phyloP scores from a whole-genome alignment of 2,113 vertebrate genomes.

The Amblyopsis rosae region DNA sequence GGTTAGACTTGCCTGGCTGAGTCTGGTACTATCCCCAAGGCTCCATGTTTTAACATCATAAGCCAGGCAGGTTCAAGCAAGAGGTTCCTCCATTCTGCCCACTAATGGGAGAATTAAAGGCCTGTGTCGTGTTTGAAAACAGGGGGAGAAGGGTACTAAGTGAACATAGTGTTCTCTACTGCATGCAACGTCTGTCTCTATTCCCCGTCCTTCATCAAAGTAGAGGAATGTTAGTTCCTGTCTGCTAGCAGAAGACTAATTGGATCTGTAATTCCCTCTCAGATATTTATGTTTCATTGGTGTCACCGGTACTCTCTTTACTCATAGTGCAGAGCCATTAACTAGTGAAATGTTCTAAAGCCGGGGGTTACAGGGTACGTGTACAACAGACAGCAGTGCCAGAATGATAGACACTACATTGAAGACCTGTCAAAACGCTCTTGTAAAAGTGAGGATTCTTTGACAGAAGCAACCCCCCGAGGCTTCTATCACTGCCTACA shows the following conservation, averaged over 20 bases:
- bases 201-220: constrained; percentile 38
- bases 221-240: constrained; percentile 28
- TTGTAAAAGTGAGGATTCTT: neutral
- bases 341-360: too few species aligned
- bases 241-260: constrained; percentile 53
- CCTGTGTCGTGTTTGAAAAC: constrained; percentile 31
- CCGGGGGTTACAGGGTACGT: neutral
- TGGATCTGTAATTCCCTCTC: constrained; percentile 55
- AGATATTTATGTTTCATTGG: constrained; percentile 15
- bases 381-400: neutral
- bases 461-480: neutral
- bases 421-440: neutral
- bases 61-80: constrained; percentile 47
- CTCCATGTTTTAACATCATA: constrained; percentile 51
- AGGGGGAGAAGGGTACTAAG: constrained; percentile 33
- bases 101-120: constrained; percentile 64
- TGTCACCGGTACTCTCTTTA: too few species aligned
- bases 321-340: too few species aligned
- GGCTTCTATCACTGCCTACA: neutral
- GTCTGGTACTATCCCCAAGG: constrained; percentile 9
- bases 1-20: constrained; percentile 2
- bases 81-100: constrained; percentile 24
- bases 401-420: neutral
- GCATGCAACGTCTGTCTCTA: constrained; percentile 1
- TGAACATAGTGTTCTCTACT: constrained; percentile 17